Evolutionary conservation across 2,888 invertebrate genomes (phyloP), one percentile per base, ranked within the genome.

Genomic region (Celastrina argiolus): DNA sequence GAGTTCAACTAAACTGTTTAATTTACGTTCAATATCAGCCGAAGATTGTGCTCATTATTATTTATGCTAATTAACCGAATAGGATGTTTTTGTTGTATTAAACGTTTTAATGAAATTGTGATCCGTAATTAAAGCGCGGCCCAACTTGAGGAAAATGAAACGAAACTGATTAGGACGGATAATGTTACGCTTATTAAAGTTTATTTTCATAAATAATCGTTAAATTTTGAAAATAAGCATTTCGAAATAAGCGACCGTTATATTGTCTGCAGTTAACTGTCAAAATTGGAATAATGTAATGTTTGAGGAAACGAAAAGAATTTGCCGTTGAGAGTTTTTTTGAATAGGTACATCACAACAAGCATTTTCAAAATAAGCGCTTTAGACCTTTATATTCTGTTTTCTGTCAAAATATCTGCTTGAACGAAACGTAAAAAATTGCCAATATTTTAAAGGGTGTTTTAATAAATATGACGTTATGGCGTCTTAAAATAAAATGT

Each of bases 11-110:
- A 18, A 45, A 45, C 22, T 18, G 45, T 12, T 22, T 51, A 51
- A 51, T 51, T 69, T 67, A 51, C 22, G 51, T 26, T 22, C 51
- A 26, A 22, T 22, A 22, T 51, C 51, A 2, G 22, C 22, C 12
- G 26, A 51, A 36, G 36, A 51, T 22, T 22, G 22, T 2, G 51
- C 51, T 51, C 22, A 51, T 51, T 26, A 51, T 51, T 51, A 22
- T 51, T 51, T 26, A 51, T 51, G 51, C 22, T 51, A 51, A 51
- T 51, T 51, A 51, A 51, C 51, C 22, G 2, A 51, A 51, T 51
- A 51, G 12, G 51, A 26, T 51, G 51, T 51, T 51, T 51, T 51
- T 22, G 51, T 18, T 31, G 31, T 31, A 36, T 36, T 36, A 36
- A 14, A 12, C 12, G 12, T 12, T 51, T 26, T 51, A 51, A 51